Evolutionary conservation across 2,888 invertebrate genomes (phyloP), one percentile per base, ranked within the genome.

Genomic region (Mechanitis mazaeus): DNA sequence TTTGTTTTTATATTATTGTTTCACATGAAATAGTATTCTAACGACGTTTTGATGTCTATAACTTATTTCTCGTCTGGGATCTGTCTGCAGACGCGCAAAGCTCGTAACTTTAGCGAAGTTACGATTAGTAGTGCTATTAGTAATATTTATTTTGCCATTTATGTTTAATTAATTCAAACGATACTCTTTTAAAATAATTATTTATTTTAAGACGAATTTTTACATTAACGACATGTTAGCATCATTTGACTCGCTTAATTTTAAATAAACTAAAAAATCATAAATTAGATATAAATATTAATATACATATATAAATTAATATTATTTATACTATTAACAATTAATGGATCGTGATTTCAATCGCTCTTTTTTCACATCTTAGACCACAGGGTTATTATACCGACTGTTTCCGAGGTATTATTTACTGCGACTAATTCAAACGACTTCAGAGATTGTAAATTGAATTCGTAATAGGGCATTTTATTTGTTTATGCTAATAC

Each of bases 401-500:
- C 79, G 78, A 76, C 78, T 79, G 81, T 80, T 77, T 76, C 78
- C 79, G 75, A 76, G 78, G 77, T 84, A 85, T 89, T 87, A 89
- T 89, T 88, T 88, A 90, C 85, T 83, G 87, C 87, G 84, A 85
- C 88, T 85, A 87, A 89, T 89, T 84, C 81, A 81, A 84, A 80
- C 83, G 84, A 83, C 85, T 85, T 79, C 81, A 80, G 84, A 81
- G 84, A 87, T 87, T 88, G 88, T 89, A 89, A 90, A 90, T 89
- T 87, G 90, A 88, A 88, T 86, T 83, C 86, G 80, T 88, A 89
- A 90, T 89, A 87, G 85, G 79, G 75, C 80, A 82, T 89, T 89
- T 90, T 90, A 90, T 90, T 90, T 90, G 89, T 90, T 88, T 89
- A 89, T 90, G 89, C 87, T 87, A 89, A 89, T 89, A 80, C 80